Evolutionary conservation across 2,797 vertebrate species (phyloP), one percentile per base, ranked within the genome.

Genomic region (Ptychadena robeensis): DNA sequence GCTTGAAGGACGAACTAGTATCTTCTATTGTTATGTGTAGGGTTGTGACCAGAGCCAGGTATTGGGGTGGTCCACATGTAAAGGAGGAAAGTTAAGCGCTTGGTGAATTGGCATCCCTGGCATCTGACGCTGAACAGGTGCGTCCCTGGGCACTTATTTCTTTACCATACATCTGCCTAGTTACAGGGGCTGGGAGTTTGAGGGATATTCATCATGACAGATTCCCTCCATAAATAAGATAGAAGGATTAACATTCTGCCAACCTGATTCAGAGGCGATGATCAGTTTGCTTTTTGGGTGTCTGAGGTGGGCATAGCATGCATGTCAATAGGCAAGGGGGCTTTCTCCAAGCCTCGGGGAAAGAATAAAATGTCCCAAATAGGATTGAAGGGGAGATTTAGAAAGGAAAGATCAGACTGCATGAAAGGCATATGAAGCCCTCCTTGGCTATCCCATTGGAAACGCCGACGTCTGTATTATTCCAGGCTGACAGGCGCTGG

Each of bases 381-480:
- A 93, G 95, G 96, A 98, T 98, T 97, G 91, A 92, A 92, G 92
- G 91, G 92, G 92, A 96, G 95, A 95, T 96, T 96, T 95, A 95
- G 94, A 93, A 91, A 93, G 94, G 93, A 95, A 96, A 96, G 93
- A 94, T 93, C 93, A 96, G 95, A 94, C 96, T 94, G 94, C 96
- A 96, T 97, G 95, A 97, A 96, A 96, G 94, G 93, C 94, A 92
- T 91, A 96, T 95, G 95, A 97, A 96, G 91, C 92, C 93, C 96
- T 97, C 95, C 94, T 97, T 97, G 96, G 95, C 93, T 93, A 94
- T 94, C 94, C 92, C 92, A 94, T 91, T 94, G 90, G 94, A 94
- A 92, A 88, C 91, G 90, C 94, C 93, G 89, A 89, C 88, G 92
- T 92, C 93, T 93, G 93, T 90, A 95, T 98, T 96, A 95, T 97